Evolutionary conservation across 2,113 vertebrate species (phyloP), one percentile per base, ranked within the genome.

Genomic region (Myrmecobius fasciatus): DNA sequence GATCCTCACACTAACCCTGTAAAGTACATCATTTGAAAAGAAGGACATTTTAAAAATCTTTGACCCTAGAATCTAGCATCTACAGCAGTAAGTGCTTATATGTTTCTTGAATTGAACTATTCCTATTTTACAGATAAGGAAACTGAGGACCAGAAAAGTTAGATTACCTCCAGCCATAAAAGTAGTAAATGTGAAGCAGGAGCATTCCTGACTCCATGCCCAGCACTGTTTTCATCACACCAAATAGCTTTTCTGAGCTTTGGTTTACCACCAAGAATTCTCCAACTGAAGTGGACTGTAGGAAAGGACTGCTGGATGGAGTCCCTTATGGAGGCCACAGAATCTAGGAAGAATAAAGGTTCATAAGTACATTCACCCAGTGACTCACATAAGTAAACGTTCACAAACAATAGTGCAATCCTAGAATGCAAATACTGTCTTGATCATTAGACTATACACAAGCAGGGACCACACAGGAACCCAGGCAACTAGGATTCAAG

Each of bases 401-500:
- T 83, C 6, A 0, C 20, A 11, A 9, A 43, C 6, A 20, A 20
- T 7, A 75, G 7, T 24, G 36, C 36, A 83, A 43, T 83, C n/a
- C n/a, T 43, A 83, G 67, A 83, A n/a, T 51, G 49, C 49, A 51
- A 10, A 25, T 75, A 92, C 53, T 93, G 92, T 91, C 43, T 51
- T 54, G 60, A 28, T 60, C 90, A 48, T 12, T 91, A 36, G 93
- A 92, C 67, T 22, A 95, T 20, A 93, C 3, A 53, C 54, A 92
- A 88, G 52, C 11, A 1, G 92, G 36, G 67, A 54, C 36, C 22
- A 89, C 90, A 90, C 25, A 89, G 49, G 92, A 97, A 96, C 93
- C 93, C 92, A 94, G 97, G 92, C n/a, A 96, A 96, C 52, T 46
- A 92, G 49, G 88, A 94, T 95, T 94, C 89, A 93, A 93, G 96